Evolutionary conservation across 2,797 vertebrate genomes (phyloP).

Genomic region (Ptychadena robeensis): DNA sequence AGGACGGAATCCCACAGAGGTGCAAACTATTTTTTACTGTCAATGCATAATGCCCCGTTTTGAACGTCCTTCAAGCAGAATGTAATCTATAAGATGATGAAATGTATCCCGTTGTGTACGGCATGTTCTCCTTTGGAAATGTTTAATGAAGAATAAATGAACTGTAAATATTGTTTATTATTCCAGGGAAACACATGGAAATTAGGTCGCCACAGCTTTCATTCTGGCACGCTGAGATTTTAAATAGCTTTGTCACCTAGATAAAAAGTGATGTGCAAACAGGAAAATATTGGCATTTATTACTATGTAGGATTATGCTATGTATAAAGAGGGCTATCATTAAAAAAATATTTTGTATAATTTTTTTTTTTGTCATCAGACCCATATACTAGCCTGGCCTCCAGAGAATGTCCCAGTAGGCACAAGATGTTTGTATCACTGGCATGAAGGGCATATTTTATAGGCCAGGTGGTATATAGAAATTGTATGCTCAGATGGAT

Average conservation of each 20-base stretch:
- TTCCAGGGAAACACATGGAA: conserved; percentile 29
- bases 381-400: background rate
- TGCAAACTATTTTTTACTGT: conserved; percentile 26
- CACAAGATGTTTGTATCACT: no score
- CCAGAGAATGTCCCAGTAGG: background rate
- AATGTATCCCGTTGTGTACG: conserved; percentile 25
- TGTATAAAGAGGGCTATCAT: background rate
- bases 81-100: conserved; percentile 36
- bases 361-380: background rate
- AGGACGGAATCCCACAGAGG: conserved; percentile 27
- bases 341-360: background rate
- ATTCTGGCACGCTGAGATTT: conserved; percentile 18
- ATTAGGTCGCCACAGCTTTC: conserved; percentile 23
- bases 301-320: background rate
- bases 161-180: conserved; percentile 39
- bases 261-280: conserved; percentile 33
- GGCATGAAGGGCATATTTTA: no score
- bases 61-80: conserved; percentile 19
- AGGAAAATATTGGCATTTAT: conserved; percentile 18
- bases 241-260: conserved; percentile 29
- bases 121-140: conserved; percentile 39
- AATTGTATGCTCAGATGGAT: no score
- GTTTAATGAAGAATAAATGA: conserved; percentile 43
- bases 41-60: conserved; percentile 17
- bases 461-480: no score